Conservation (phyloP, 2,888 invertebrate species). For the Pseudococcus jackbeardsleyi region DNA sequence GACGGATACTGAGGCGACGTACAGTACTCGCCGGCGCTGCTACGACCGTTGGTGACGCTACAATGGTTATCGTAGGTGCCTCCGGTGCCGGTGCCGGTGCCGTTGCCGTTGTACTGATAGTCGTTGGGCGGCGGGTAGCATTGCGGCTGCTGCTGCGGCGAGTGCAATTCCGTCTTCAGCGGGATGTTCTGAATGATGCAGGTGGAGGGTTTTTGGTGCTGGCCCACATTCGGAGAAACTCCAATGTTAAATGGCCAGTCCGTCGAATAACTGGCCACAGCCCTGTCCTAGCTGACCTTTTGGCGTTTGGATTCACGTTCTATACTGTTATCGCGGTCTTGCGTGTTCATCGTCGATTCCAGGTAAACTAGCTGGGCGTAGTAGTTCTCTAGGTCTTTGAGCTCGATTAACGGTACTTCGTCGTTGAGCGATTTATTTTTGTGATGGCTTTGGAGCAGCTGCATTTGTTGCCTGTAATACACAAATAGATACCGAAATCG, state of each 20-base stretch:
- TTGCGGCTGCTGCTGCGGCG: constrained; percentile 31
- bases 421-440: constrained; percentile 14
- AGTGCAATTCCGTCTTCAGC: constrained; percentile 51
- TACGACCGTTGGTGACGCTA: background rate
- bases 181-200: constrained; percentile 8
- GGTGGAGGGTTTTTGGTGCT: constrained; percentile 18
- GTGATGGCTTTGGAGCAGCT: background rate
- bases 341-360: constrained; percentile 16
- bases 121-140: background rate
- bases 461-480: constrained; percentile 32
- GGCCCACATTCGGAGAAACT: constrained; percentile 58
- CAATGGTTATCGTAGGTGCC: background rate
- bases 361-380: constrained; percentile 32
- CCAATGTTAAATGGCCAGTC: constrained; percentile 64
- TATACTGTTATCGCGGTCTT: constrained; percentile 1
- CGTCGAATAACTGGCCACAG: constrained; percentile 59
- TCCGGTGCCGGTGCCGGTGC: background rate
- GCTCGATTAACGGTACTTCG: constrained; percentile 28
- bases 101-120: background rate
- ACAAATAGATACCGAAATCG: background rate
- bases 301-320: constrained; percentile 51
- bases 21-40: background rate
- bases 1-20: constrained; percentile 40
- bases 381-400: constrained; percentile 2
- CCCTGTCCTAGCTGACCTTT: constrained; percentile 60